Percentiles rank a stretch among this genome's conserved stretches.
phyloP scores from a whole-genome alignment of 2,797 vertebrate species.

The Sphaeramia orbicularis region DNA sequence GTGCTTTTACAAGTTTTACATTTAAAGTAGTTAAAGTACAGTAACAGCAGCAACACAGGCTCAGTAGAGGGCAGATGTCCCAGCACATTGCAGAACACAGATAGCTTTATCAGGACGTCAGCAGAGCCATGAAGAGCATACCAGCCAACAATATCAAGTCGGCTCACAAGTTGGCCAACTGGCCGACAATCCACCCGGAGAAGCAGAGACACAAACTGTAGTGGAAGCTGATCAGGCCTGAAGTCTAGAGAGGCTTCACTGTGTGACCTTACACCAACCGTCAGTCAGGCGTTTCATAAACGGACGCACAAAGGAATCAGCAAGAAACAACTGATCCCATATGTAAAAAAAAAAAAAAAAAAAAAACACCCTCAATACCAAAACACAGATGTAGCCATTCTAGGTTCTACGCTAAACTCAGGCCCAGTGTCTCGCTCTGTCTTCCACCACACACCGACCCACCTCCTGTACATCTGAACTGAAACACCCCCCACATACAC shows the following conservation, averaged over 20 bases:
- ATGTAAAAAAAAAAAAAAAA: too few relatives aligned
- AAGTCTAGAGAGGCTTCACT: constrained; percentile 39
- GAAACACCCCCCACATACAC: constrained; percentile 43
- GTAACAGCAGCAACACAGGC: constrained; percentile 44
- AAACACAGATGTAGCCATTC: too few relatives aligned
- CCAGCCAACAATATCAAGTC: constrained; percentile 76
- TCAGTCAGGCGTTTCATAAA: too few relatives aligned
- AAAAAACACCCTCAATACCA: too few relatives aligned
- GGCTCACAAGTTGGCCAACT: constrained; percentile 71
- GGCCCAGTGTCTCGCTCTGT: too few relatives aligned
- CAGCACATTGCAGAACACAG: constrained; percentile 69
- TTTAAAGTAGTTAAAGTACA: constrained; percentile 49
- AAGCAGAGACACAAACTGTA: constrained; percentile 52
- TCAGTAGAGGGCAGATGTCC: constrained; percentile 68
- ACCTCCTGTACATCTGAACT: constrained; percentile 24
- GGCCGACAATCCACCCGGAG: constrained; percentile 61
- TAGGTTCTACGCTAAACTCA: too few relatives aligned
- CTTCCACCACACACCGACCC: background rate
- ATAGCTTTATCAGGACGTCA: constrained; percentile 76
- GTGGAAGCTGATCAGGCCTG: constrained; percentile 53
- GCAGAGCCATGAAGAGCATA: constrained; percentile 56
- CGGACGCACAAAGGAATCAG: too few relatives aligned
- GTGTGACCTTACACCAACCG: constrained; percentile 41
- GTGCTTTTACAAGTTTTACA: constrained; percentile 47
- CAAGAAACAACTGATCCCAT: too few relatives aligned